Conservation (phyloP, 2,113 vertebrate genomes). For the Leptosomus discolor region DNA sequence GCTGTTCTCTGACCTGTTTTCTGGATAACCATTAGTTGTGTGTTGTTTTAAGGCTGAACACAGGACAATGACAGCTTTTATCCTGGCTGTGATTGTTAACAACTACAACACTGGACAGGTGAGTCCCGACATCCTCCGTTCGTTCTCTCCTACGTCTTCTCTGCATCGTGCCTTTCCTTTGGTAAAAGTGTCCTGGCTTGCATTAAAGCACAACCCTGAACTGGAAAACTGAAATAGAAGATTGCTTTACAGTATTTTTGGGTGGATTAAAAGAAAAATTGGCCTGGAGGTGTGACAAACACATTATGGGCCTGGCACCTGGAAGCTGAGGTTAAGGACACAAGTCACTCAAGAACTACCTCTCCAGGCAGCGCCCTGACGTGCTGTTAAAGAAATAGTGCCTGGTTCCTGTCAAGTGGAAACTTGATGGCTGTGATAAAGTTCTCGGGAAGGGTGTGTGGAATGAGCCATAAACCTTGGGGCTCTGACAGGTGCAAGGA, state of each 20-base stretch:
- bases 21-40: background rate
- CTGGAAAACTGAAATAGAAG: background rate
- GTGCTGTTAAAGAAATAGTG: background rate
- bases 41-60: conserved; percentile 87
- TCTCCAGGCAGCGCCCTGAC: background rate
- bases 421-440: background rate
- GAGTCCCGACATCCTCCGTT: background rate
- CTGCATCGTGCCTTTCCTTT: background rate
- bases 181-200: background rate
- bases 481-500: background rate
- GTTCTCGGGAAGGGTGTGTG: background rate
- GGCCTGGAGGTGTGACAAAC: background rate
- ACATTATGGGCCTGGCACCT: background rate
- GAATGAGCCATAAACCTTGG: background rate
- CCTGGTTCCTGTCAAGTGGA: background rate
- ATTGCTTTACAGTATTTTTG: background rate
- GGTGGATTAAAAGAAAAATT: background rate
- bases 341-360: background rate
- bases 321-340: background rate
- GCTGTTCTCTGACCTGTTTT: background rate
- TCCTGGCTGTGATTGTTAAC: conserved; percentile 96
- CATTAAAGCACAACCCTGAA: background rate
- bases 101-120: conserved; percentile 97
- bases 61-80: conserved; percentile 97
- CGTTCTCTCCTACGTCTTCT: background rate